These are phyloP conservation scores for Arctocebus calabarensis DNA, from an alignment of 2,797 vertebrate species.

Conservation along the genomic window DNA sequence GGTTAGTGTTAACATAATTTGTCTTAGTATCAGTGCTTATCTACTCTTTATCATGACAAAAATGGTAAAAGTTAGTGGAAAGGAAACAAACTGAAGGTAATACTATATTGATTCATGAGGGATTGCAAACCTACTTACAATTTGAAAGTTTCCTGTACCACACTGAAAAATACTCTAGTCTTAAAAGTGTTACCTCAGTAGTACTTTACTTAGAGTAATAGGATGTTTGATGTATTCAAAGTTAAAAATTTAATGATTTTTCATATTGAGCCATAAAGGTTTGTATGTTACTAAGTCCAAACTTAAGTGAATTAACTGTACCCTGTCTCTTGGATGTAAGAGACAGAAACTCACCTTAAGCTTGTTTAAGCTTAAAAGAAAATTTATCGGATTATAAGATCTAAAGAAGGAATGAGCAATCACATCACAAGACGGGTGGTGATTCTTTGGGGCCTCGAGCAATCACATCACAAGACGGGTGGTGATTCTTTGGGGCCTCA, in stretches of 20 bases:
- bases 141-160: constrained; percentile 9
- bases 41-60: constrained; percentile 22
- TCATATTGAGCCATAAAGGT: constrained; percentile 21
- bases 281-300: not conserved
- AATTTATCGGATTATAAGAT: not conserved
- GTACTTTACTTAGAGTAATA: constrained; percentile 28
- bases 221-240: constrained; percentile 20
- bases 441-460: not conserved
- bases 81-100: not conserved
- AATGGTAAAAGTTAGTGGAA: not conserved
- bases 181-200: constrained; percentile 37
- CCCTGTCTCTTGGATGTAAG: not conserved
- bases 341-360: constrained; percentile 37
- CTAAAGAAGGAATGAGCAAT: not conserved
- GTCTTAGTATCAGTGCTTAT: not conserved
- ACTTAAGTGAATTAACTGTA: constrained; percentile 42
- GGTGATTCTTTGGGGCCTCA: not conserved
- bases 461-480: not conserved
- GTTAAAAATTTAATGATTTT: constrained; percentile 19
- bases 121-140: not conserved
- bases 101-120: not conserved
- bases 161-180: not conserved
- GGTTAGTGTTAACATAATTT: not conserved
- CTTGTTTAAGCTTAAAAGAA: constrained; percentile 49
- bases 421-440: not conserved